phyloP scores from a whole-genome alignment of 2,113 vertebrate species.

The Neopipo cinnamomea region DNA sequence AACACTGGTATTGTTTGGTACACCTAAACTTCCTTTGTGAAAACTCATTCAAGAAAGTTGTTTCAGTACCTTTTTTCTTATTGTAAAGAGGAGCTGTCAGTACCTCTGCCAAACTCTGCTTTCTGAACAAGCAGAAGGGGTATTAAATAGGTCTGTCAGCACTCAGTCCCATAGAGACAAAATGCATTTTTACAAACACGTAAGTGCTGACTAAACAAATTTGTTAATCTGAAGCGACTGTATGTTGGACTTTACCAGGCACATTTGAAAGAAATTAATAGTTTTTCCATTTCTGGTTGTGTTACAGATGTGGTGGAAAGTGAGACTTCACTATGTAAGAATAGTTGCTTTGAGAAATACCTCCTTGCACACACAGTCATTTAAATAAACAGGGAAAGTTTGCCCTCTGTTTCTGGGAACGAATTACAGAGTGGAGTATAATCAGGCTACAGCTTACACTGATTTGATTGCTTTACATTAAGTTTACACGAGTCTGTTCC shows the following conservation, averaged over 20 bases:
- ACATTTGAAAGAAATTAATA: slow-evolving; percentile 25
- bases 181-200: background rate
- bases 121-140: background rate
- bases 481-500: background rate
- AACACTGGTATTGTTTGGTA: background rate
- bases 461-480: background rate
- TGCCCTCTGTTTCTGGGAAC: background rate
- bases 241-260: background rate
- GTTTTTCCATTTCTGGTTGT: slow-evolving; percentile 15
- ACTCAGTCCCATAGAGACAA: background rate
- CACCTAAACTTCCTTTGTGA: background rate
- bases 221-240: background rate
- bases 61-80: background rate
- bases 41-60: background rate
- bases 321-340: background rate
- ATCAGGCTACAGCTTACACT: background rate
- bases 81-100: background rate
- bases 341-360: background rate
- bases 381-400: background rate
- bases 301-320: background rate
- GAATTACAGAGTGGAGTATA: background rate
- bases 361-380: background rate
- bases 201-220: background rate
- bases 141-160: background rate
- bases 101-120: background rate